Evolutionary conservation across 2,888 invertebrate species (phyloP).

Genomic region (Oscheius sp.): DNA sequence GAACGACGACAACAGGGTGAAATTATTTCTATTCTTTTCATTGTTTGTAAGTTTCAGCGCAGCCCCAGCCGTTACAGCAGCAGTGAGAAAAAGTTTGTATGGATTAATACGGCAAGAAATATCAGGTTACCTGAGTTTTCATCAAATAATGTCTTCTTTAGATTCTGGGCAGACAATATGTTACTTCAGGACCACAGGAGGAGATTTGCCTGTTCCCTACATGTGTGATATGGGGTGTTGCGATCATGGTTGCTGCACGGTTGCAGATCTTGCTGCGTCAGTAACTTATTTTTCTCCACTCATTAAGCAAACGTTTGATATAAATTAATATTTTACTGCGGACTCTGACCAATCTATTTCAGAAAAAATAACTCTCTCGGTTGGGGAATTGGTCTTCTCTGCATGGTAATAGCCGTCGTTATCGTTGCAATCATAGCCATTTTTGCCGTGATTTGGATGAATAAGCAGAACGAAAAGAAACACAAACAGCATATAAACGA

Average conservation of each 20-base stretch:
- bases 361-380: constrained; percentile 55
- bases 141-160: constrained; percentile 1
- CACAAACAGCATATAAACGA: constrained; percentile 47
- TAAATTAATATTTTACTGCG: too few species aligned
- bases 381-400: constrained; percentile 63
- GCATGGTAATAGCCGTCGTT: constrained; percentile 55
- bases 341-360: neutral
- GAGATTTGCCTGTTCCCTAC: constrained; percentile 57
- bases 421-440: constrained; percentile 49
- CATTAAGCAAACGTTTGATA: too few species aligned
- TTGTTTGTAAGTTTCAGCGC: neutral
- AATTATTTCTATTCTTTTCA: neutral
- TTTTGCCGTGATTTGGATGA: constrained; percentile 48
- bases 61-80: neutral
- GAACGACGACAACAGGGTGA: constrained; percentile 47
- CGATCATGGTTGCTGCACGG: constrained; percentile 60
- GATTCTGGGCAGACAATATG: constrained; percentile 63
- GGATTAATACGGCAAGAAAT: constrained; percentile 60
- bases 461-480: constrained; percentile 47
- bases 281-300: constrained; percentile 5
- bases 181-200: constrained; percentile 55
- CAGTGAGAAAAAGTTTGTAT: constrained; percentile 47
- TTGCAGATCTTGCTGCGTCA: constrained; percentile 58
- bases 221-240: constrained; percentile 65
- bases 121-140: constrained; percentile 37